A percentile compares a stretch with the other conserved stretches of the same genome.
phyloP scores from a whole-genome alignment of 1,140 invertebrate species.

The Brachionus paranguensis region DNA sequence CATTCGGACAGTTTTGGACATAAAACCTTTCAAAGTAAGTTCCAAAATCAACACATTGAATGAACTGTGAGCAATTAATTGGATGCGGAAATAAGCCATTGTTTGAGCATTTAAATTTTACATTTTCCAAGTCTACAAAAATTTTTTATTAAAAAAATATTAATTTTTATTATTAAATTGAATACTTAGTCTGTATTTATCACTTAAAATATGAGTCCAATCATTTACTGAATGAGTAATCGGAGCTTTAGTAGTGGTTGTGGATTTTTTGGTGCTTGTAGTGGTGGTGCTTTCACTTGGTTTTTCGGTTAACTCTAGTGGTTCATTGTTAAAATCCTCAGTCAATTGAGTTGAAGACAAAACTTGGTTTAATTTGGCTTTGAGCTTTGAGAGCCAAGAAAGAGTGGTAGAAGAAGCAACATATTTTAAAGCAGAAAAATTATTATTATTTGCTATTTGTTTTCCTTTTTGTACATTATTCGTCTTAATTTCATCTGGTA shows the following conservation, averaged over 20 bases:
- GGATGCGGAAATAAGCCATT: constrained; percentile 23
- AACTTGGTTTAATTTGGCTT: constrained; percentile 13
- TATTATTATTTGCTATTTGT: not conserved
- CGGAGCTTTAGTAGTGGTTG: not conserved
- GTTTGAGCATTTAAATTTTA: constrained; percentile 14
- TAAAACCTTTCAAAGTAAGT: constrained; percentile 18
- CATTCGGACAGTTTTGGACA: constrained; percentile 14
- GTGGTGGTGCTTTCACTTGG: not conserved
- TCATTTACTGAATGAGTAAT: not conserved
- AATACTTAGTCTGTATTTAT: not conserved
- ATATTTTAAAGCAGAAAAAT: not conserved
- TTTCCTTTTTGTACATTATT: not conserved
- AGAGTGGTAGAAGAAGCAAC: not conserved
- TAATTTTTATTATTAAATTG: not conserved
- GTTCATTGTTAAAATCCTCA: not conserved
- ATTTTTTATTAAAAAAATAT: not conserved
- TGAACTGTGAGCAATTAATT: not conserved
- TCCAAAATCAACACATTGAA: constrained; percentile 37
- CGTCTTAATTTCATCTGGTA: not conserved
- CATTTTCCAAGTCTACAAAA: not conserved
- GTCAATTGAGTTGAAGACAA: constrained; percentile 4
- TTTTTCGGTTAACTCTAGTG: not conserved
- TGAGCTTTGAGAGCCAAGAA: constrained; percentile 22
- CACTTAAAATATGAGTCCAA: constrained; percentile 28
- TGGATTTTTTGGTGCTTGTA: not conserved